Conservation (phyloP, 2,797 vertebrate genomes). For the Sebastes itinus region DNA sequence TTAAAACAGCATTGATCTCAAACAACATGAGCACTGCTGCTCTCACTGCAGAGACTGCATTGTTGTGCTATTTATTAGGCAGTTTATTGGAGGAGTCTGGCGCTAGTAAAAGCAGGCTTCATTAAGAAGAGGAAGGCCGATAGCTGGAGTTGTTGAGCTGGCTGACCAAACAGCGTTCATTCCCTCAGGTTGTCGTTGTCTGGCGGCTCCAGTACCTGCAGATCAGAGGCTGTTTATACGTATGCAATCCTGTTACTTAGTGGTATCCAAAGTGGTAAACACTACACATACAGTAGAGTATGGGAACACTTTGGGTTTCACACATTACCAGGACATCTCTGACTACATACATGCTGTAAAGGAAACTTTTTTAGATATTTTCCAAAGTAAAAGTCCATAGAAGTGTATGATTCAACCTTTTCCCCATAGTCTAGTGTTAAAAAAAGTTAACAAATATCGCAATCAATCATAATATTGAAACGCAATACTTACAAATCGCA, state of each 20-base stretch:
- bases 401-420: no score
- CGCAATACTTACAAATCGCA: no score
- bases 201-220: conserved; percentile 9
- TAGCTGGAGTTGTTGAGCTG: conserved; percentile 16
- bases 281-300: no score
- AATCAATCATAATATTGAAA: no score
- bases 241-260: not conserved
- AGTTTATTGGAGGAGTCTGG: conserved; percentile 60
- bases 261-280: no score
- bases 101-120: conserved; percentile 54
- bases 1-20: conserved; percentile 58
- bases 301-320: no score
- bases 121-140: conserved; percentile 55
- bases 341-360: no score
- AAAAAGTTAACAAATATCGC: no score
- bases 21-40: conserved; percentile 36
- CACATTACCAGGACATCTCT: no score
- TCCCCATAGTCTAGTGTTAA: no score
- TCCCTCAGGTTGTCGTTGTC: conserved; percentile 30
- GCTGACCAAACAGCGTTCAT: conserved; percentile 34
- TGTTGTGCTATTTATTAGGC: conserved; percentile 61
- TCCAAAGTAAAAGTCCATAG: no score
- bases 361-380: no score
- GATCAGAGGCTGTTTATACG: conserved; percentile 4
- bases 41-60: conserved; percentile 43